Conservation (phyloP, 30 jellyfish, hydroid and myxozoan species). For the Pelagia noctiluca region DNA sequence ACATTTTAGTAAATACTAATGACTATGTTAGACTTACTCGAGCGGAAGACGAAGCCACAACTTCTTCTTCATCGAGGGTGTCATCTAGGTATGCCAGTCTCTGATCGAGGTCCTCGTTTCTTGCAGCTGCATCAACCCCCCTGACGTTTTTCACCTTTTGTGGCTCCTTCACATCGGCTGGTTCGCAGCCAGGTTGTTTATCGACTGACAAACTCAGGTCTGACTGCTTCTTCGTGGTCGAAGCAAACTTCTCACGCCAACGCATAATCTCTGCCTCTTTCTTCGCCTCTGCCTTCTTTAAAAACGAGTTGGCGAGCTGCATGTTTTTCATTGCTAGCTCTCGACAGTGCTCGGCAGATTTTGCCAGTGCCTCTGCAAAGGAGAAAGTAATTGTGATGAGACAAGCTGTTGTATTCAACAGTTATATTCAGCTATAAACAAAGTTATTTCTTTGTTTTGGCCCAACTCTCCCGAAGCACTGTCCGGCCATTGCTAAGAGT, state of each 20-base stretch:
- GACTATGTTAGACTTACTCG: no score
- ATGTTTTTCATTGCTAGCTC: slow-evolving; percentile 68
- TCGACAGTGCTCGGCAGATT: slow-evolving; percentile 61
- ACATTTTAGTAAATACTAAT: no score
- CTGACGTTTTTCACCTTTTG: background rate
- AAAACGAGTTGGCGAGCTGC: slow-evolving; percentile 76
- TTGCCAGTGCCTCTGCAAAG: slow-evolving; percentile 64
- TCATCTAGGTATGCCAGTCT: background rate
- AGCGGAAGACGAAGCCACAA: no score
- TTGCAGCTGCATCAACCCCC: background rate
- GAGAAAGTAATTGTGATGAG: no score
- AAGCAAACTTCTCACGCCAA: slow-evolving; percentile 63
- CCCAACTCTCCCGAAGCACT: no score
- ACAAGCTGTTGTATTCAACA: no score
- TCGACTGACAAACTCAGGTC: background rate
- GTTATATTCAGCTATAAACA: no score
- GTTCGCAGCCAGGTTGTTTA: background rate
- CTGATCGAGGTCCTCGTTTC: background rate
- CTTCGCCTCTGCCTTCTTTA: slow-evolving; percentile 64
- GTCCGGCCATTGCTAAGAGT: no score
- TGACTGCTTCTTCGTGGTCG: background rate
- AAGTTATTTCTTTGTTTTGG: no score
- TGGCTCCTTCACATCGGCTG: background rate
- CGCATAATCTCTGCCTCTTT: slow-evolving; percentile 66
- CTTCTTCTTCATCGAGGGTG: background rate